Conservation (phyloP, 2,113 vertebrate genomes). For the Pluvialis apricaria region DNA sequence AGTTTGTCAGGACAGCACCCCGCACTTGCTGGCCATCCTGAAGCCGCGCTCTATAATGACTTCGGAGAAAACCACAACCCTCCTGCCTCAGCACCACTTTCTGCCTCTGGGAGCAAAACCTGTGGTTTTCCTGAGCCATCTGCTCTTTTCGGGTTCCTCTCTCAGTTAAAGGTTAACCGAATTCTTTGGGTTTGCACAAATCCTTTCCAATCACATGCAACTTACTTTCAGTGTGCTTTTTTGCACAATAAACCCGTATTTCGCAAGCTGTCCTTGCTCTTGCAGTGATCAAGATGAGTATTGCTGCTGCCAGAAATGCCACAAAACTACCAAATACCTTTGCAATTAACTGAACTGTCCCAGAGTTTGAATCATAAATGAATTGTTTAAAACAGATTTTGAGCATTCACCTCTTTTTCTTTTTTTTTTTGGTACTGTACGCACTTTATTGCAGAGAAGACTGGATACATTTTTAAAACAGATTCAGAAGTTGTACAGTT, state of each 20-base stretch:
- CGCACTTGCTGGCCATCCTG: not conserved
- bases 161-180: not conserved
- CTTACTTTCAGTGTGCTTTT: not conserved
- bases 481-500: not conserved
- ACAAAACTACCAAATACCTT: not conserved
- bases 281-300: not conserved
- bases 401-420: not conserved
- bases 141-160: not conserved
- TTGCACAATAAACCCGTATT: not conserved
- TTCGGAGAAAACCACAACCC: not conserved
- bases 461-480: not conserved
- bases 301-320: not conserved
- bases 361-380: not conserved
- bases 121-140: not conserved
- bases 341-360: not conserved
- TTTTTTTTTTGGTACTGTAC: not conserved
- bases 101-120: not conserved
- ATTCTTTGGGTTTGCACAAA: not conserved
- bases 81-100: not conserved
- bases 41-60: not conserved
- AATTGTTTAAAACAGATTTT: not conserved
- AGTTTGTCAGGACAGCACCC: not conserved
- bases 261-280: not conserved
- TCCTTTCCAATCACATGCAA: not conserved
- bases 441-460: conserved; percentile 65